Conservation (phyloP, 2,888 invertebrate species). For the Apodemia zela region DNA sequence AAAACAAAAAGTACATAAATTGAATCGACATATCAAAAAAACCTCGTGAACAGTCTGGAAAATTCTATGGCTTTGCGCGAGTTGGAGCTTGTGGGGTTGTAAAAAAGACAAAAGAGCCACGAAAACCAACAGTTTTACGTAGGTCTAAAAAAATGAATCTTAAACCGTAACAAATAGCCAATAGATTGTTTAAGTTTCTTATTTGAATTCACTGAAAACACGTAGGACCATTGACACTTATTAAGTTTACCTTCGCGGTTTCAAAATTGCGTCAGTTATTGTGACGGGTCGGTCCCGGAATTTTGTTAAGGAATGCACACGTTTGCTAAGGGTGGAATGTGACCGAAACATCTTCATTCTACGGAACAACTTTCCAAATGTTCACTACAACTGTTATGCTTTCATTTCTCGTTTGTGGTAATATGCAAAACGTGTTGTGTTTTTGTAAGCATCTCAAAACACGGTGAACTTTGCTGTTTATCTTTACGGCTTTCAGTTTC, state of each 20-base stretch:
- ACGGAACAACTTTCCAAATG: slow-evolving; percentile 36
- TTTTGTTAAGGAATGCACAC: slow-evolving; percentile 62
- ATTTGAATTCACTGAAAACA: not conserved
- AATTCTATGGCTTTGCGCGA: too few relatives aligned
- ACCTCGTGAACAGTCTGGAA: too few relatives aligned
- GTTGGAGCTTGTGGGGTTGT: too few relatives aligned
- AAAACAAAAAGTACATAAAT: too few relatives aligned
- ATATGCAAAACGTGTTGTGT: slow-evolving; percentile 22
- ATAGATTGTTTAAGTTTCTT: too few relatives aligned
- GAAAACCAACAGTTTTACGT: too few relatives aligned
- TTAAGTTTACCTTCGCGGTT: slow-evolving; percentile 54
- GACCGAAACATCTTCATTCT: slow-evolving; percentile 66
- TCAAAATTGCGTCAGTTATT: slow-evolving; percentile 37
- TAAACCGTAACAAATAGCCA: too few relatives aligned
- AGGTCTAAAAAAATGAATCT: too few relatives aligned
- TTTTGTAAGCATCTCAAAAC: slow-evolving; percentile 21
- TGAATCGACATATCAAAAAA: too few relatives aligned
- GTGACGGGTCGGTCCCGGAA: slow-evolving; percentile 42
- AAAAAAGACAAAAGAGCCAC: too few relatives aligned
- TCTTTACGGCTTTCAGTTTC: slow-evolving; percentile 13
- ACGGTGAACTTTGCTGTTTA: slow-evolving; percentile 15
- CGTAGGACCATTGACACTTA: slow-evolving; percentile 44
- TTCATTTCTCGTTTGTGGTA: slow-evolving; percentile 20
- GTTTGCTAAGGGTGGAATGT: slow-evolving; percentile 60
- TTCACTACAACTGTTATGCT: slow-evolving; percentile 24